Evolutionary conservation across 2,888 invertebrate species (phyloP), one percentile per base, ranked within the genome.

Genomic region (Zaprionus lineosus): DNA sequence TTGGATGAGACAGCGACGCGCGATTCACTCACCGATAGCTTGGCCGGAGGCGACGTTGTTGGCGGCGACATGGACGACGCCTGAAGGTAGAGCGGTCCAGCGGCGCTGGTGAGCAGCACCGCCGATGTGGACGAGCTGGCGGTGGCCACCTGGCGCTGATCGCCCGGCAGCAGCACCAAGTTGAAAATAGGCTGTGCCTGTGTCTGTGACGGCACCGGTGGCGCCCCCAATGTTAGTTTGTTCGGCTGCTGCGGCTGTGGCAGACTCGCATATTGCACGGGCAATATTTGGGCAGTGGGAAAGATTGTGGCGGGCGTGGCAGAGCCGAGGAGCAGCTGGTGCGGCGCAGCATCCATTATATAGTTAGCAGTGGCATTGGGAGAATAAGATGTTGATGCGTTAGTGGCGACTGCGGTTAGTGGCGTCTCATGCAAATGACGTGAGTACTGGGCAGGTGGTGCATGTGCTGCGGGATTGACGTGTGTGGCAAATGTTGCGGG

Each of bases 201-300:
- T 33, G 53, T 34, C 28, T 40, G 43, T 24, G 34, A 48, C 59
- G 43, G 34, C 43, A 58, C 18, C 36, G 64, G 21, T 19, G 48
- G 29, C n/a, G 18, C 57, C 15, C 68, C 79, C 15, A 83, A 47
- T 28, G 67, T 79, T 8, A 81, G 63, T 47, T 85, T 84, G 56
- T 87, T 83, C 44, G 82, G 82, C 66, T 90, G 90, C 66, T 90
- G 90, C 53, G 89, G 90, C 60, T 88, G 87, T 56, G 90, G 90
- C 61, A 90, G 72, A 56, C 84, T 87, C 39, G 87, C 77, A 77
- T 90, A 90, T 68, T 90, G 90, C 26, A 90, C 90, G 14, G 90
- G 90, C 58, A 90, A 72, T 65, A 90, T 89, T 87, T 90, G 89
- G 63, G 89, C 88, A 65, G 88, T 84, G 59, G 90, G 90, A 79